Conservation (phyloP, 2,888 invertebrate genomes). For the Notocelia uddmanniana region DNA sequence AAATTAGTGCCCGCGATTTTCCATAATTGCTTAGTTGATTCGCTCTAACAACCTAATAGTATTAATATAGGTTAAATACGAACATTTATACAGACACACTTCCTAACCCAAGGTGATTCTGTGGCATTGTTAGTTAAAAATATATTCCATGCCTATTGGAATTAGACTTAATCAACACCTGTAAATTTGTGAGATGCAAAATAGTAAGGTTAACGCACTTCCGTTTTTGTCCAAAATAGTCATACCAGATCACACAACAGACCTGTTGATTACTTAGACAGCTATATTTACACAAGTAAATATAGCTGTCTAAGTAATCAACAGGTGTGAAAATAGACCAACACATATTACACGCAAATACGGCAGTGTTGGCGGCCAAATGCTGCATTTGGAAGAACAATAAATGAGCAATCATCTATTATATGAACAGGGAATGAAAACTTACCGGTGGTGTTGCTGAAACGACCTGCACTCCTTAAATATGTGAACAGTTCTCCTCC, state of each 20-base stretch:
- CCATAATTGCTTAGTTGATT: constrained; percentile 22
- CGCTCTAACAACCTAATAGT: constrained; percentile 5
- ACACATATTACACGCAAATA: too few species aligned
- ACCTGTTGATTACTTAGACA: too few species aligned
- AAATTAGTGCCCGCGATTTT: constrained; percentile 19
- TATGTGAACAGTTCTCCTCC: constrained; percentile 99
- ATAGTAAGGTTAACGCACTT: background rate
- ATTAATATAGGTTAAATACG: background rate
- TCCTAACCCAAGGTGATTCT: background rate
- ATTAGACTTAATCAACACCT: background rate
- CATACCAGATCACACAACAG: too few species aligned
- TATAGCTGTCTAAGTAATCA: too few species aligned
- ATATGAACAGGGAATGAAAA: constrained; percentile 38
- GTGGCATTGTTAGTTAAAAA: background rate
- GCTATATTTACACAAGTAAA: too few species aligned
- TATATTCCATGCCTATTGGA: background rate
- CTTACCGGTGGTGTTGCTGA: constrained; percentile 92
- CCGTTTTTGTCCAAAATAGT: background rate
- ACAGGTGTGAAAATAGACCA: too few species aligned
- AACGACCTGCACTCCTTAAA: constrained; percentile 95
- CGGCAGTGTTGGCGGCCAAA: background rate
- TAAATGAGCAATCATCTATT: too few species aligned
- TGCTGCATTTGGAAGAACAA: background rate
- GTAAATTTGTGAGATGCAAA: background rate
- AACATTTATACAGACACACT: background rate